These are phyloP conservation scores for Drosophila acutilabella DNA, from an alignment of 2,888 invertebrate species.

Conservation along the genomic window DNA sequence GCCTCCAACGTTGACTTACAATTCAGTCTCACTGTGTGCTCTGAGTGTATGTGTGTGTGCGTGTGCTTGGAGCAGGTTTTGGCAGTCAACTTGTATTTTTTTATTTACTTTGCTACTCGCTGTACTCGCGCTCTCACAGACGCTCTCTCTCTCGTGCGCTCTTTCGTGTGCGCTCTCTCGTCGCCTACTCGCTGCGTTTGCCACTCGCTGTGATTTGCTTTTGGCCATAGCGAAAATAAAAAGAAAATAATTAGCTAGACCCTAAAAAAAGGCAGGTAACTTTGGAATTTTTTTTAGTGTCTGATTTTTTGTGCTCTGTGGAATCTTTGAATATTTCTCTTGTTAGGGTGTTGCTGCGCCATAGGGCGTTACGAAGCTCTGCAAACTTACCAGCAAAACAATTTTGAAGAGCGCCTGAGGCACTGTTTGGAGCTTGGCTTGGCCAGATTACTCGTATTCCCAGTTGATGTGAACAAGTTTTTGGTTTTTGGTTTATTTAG, in stretches of 20 bases:
- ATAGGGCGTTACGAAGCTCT: conserved; percentile 44
- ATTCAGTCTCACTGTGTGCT: neutral
- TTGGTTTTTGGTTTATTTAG: conserved; percentile 40
- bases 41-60: conserved; percentile 16
- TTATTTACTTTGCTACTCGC: conserved; percentile 59
- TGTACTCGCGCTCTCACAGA: conserved; percentile 19
- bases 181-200: conserved; percentile 35
- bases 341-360: conserved; percentile 51
- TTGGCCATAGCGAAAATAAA: conserved; percentile 73
- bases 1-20: conserved; percentile 65
- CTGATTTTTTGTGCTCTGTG: conserved; percentile 20
- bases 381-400: conserved; percentile 67
- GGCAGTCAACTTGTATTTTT: conserved; percentile 41
- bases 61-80: conserved; percentile 61
- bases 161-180: conserved; percentile 21
- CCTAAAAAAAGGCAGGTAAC: conserved; percentile 50
- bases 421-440: conserved; percentile 52
- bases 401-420: conserved; percentile 72
- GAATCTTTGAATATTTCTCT: conserved; percentile 46
- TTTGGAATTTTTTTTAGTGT: conserved; percentile 54
- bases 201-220: conserved; percentile 71
- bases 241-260: conserved; percentile 74
- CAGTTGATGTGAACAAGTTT: conserved; percentile 62
- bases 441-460: conserved; percentile 59
- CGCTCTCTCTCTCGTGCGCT: conserved; percentile 12